Evolutionary conservation across 1,140 invertebrate species (phyloP), one percentile per base, ranked within the genome.

Genomic region (Linepithema humile): DNA sequence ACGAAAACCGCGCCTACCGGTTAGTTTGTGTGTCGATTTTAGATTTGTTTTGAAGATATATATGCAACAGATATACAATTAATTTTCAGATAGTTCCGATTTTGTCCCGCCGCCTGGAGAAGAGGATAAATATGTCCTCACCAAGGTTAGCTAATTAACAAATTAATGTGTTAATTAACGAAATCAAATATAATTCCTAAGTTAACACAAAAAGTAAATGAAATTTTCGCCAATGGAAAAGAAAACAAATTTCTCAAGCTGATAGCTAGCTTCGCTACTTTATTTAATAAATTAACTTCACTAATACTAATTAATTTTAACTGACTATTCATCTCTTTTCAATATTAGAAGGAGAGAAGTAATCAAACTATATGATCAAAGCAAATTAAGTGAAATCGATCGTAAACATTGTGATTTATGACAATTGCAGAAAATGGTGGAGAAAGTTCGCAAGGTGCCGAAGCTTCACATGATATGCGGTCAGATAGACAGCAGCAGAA

Each of bases 381-480:
- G 9, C 32, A 7, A 20, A 69, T 10, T 3, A n/a, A 77, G 35
- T 55, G 26, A 69, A 57, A 70, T 7, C 12, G 23, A 40, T 45
- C 35, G 20, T 77, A 43, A 80, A 80, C 48, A 38, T 67, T 4
- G 23, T 10, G 43, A 57, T 80, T 17, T 57, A 17, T 40, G 45
- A 12, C 55, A n/a, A 38, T 73, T 93, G 85, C 90, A 97, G 96
- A 95, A 96, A 95, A 93, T 96, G 20, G 94, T 97, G 0, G 96
- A 96, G 45, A 96, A 95, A 88, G 91, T 96, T 0, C 95, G 96
- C 1, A 95, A 96, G 78, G 96, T 96, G 2, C 97, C 97, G 17
- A 95, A 95, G 17, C 89, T 97, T 4, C 95, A 97, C 50, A 96
- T 96, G 0, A 91, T 95, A 29, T 97, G 97, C 84, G 97, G 97